Evolutionary conservation across 2,888 invertebrate species (phyloP).

Genomic region (Drosophila villosipedis): DNA sequence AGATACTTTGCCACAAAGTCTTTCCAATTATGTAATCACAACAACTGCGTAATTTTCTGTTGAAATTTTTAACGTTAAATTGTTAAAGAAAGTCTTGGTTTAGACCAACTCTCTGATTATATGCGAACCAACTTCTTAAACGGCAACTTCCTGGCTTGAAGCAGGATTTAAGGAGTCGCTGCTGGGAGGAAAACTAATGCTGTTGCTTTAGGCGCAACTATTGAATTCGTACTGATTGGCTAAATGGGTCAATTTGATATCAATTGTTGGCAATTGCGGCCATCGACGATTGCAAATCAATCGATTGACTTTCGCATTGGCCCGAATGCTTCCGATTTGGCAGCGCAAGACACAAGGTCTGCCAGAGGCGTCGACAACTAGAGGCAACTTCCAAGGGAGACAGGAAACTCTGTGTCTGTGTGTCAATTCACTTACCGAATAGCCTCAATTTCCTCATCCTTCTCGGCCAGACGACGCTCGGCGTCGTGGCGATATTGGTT

Average conservation of each 20-base stretch:
- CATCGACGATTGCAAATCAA: conserved; percentile 55
- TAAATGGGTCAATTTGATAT: conserved; percentile 81
- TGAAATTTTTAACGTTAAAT: conserved; percentile 24
- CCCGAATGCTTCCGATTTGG: conserved; percentile 66
- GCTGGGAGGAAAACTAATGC: conserved; percentile 54
- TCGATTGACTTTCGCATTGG: conserved; percentile 63
- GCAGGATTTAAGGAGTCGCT: conserved; percentile 46
- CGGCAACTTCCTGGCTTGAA: conserved; percentile 15
- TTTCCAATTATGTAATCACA: conserved; percentile 63
- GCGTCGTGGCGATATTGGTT: conserved; percentile 98
- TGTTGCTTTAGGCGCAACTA: conserved; percentile 75
- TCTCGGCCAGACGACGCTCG: conserved; percentile 98
- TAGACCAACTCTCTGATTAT: conserved; percentile 5
- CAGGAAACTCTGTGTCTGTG: neutral
- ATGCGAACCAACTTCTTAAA: conserved; percentile 54
- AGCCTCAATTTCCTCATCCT: conserved; percentile 99
- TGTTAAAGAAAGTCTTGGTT: conserved; percentile 3
- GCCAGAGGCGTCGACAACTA: conserved; percentile 49
- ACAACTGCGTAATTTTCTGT: conserved; percentile 71
- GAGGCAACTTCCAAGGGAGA: conserved; percentile 57
- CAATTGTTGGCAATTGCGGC: conserved; percentile 54
- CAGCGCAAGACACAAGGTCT: conserved; percentile 50
- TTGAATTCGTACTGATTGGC: conserved; percentile 78
- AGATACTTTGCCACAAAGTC: conserved; percentile 3
- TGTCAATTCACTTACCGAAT: conserved; percentile 91